These are phyloP conservation scores for Plecturocebus donacophilus DNA, from an alignment of 2,113 vertebrate species.

Conservation along the genomic window DNA sequence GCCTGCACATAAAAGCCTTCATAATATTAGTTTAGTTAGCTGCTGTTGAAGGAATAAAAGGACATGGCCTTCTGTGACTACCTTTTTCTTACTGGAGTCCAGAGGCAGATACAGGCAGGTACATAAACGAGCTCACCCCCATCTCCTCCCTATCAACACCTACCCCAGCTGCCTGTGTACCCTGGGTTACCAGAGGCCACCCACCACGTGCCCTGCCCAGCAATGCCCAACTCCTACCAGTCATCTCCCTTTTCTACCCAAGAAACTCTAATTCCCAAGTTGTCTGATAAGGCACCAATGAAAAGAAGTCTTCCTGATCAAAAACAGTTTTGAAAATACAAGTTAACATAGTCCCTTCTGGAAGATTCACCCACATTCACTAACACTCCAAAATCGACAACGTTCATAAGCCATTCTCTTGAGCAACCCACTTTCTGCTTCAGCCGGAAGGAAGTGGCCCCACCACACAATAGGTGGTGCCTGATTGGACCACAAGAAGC, in stretches of 20 bases:
- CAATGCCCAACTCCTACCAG: background rate
- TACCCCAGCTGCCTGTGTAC: background rate
- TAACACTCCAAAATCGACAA: background rate
- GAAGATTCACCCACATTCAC: background rate
- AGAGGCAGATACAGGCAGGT: background rate
- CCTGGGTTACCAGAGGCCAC: background rate
- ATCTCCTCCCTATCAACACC: background rate
- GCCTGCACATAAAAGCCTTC: background rate
- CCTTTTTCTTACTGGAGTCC: background rate
- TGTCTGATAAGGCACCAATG: background rate
- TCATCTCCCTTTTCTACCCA: background rate
- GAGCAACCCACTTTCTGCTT: background rate
- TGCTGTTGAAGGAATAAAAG: background rate
- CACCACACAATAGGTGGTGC: background rate
- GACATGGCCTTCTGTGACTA: background rate
- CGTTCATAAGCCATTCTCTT: background rate
- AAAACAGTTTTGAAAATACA: background rate
- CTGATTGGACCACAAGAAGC: background rate
- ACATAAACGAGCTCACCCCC: too few species aligned
- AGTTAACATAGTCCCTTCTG: background rate
- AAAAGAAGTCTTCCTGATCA: background rate
- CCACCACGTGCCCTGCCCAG: background rate
- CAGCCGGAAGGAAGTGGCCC: background rate
- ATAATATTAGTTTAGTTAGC: background rate
- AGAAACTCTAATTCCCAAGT: background rate